A percentile compares a stretch with the other conserved stretches of the same genome.
phyloP scores from a whole-genome alignment of 2,113 vertebrate genomes.

The Gila orcuttii region DNA sequence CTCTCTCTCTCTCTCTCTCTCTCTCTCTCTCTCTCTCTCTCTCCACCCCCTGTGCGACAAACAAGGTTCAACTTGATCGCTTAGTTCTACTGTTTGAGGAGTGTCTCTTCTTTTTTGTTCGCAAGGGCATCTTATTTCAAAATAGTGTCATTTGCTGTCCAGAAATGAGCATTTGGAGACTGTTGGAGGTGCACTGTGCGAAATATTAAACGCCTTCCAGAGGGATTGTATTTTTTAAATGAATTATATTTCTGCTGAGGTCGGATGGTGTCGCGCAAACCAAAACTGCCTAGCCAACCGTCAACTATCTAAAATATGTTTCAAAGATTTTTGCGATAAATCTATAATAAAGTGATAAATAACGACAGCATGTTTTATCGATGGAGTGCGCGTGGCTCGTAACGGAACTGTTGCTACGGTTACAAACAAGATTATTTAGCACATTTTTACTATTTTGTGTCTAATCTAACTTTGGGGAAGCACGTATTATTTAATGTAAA shows the following conservation, averaged over 20 bases:
- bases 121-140: slow-evolving; percentile 9
- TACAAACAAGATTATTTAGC: slow-evolving; percentile 5
- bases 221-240: background rate
- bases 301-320: background rate
- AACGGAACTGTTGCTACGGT: slow-evolving; percentile 24
- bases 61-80: slow-evolving; percentile 83
- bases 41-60: slow-evolving; percentile 78
- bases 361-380: background rate
- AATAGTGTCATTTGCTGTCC: background rate
- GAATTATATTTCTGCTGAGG: background rate
- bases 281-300: background rate
- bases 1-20: slow-evolving; percentile 62
- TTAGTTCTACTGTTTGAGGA: slow-evolving; percentile 82
- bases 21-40: no score
- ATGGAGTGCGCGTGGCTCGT: background rate
- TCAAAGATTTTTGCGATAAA: background rate
- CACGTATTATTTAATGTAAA: background rate
- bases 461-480: background rate
- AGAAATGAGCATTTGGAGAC: slow-evolving; percentile 1
- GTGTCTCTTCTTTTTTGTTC: slow-evolving; percentile 63
- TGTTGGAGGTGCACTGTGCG: background rate
- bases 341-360: background rate
- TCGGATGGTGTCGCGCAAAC: background rate
- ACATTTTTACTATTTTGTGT: background rate
- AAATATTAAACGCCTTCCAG: background rate